Base-by-base conservation (phyloP, 2,888 invertebrate species). In the Sisyra terminalis region DNA sequence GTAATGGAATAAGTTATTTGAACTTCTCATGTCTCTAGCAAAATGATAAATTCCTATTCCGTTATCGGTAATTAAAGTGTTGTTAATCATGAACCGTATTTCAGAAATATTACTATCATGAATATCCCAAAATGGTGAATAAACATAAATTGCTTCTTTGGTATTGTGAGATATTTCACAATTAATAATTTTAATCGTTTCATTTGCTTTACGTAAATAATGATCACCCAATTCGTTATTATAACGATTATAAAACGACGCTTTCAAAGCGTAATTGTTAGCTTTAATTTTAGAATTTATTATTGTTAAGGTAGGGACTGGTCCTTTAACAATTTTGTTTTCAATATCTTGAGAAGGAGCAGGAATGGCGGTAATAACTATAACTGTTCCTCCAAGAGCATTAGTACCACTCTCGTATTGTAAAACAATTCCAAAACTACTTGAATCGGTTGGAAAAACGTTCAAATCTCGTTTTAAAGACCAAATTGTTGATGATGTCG, bases 1-100 rank as follows among this genome's bases (percentile, higher is more conserved):
- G 73, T 97, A 98, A 57, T 96, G 92, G 67, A 93, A 98, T 1
- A 98, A 70, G 64, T 98, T 98, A 55, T 97, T 97, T 0, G 96
- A 93, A 47, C 90, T 85, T 50, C 93, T 76, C 51, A 97, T 75
- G 61, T 98, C 93, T 54, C 90, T 77, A 35, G 92, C 89, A 52
- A 87, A 83, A 52, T 96, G 94, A 43, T 76, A 73, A 47, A 96
- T 78, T 10, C 94, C 90, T 57, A 73, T 75, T 0, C 83, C 84
- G 58, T 98, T 98, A 53, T 88, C 84, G 0, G 77, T 77, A 31
- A 98, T 83, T 45, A 82, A 66, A 40, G 83, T 83, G 50, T 78
- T 77, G 52, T 93, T 92, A 2, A 98, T 71, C 65, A 86, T 86
- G 48, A 96, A 77, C 0, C 84, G 81, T 39, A 96, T 81, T 66